These are phyloP conservation scores for Clupea harengus DNA, from an alignment of 2,113 vertebrate species.

Conservation along the genomic window DNA sequence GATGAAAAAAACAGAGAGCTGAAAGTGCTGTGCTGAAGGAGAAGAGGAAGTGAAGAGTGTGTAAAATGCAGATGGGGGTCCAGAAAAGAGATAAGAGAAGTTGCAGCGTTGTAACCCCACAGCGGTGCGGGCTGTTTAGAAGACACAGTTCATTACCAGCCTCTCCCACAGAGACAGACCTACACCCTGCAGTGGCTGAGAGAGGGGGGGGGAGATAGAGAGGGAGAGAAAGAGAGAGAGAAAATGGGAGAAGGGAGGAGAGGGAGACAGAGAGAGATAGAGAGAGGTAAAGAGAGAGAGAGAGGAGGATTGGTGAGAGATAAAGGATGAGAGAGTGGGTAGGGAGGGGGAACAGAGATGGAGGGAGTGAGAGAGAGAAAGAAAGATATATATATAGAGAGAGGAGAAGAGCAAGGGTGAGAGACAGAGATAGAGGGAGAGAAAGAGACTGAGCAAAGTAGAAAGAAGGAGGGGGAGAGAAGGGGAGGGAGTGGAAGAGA, in stretches of 20 bases:
- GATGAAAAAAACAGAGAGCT: too few species aligned
- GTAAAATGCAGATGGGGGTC: conserved; percentile 17
- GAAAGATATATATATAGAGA: background rate
- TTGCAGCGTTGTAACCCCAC: conserved; percentile 28
- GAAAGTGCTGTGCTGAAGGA: conserved; percentile 16
- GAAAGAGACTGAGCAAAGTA: background rate
- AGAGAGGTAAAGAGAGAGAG: background rate
- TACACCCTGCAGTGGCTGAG: too few species aligned
- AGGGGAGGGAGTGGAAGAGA: background rate
- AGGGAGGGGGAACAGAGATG: background rate
- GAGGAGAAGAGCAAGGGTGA: background rate
- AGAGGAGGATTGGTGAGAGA: background rate
- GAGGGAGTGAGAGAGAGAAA: background rate
- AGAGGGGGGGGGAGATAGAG: too few species aligned
- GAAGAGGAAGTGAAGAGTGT: background rate
- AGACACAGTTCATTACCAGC: conserved; percentile 74
- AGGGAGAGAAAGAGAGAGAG: too few species aligned
- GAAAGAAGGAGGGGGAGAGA: background rate
- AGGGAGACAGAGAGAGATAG: background rate
- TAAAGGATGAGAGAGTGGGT: background rate
- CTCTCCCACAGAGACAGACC: conserved; percentile 65
- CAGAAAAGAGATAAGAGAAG: conserved; percentile 33
- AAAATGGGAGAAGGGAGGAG: too few species aligned
- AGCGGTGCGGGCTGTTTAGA: conserved; percentile 62
- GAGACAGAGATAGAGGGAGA: background rate